Evolutionary conservation across 2,113 vertebrate species (phyloP).

Genomic region (Pachycephala philippinensis): DNA sequence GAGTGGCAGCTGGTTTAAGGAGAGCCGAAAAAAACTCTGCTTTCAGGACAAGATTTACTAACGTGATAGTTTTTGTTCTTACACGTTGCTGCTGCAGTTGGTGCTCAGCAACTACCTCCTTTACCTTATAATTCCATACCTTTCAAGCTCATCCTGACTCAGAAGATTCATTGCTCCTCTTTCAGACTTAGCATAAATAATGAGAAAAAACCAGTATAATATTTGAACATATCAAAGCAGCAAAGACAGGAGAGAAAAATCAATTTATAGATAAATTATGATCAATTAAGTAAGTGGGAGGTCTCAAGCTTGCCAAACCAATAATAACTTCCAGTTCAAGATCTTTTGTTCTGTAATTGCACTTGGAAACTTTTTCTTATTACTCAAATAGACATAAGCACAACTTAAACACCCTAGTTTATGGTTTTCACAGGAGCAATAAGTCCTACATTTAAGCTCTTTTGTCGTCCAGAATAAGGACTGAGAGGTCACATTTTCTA

Average conservation of each 20-base stretch:
- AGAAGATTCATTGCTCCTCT: background rate
- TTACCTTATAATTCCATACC: background rate
- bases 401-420: background rate
- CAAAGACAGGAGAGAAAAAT: background rate
- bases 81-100: background rate
- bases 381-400: background rate
- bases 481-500: background rate
- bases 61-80: background rate
- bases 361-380: slow-evolving; percentile 43
- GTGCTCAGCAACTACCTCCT: background rate
- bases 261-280: background rate
- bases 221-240: background rate
- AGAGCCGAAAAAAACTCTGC: background rate
- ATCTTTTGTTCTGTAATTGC: slow-evolving; percentile 31
- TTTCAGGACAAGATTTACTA: background rate
- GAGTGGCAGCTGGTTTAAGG: background rate
- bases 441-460: background rate
- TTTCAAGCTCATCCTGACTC: background rate
- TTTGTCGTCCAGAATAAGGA: background rate
- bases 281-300: slow-evolving; percentile 10
- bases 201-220: background rate
- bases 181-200: background rate
- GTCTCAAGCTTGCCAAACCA: background rate
- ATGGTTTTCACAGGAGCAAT: background rate
- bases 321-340: background rate